phyloP scores from a whole-genome alignment of 2,113 vertebrate genomes.

The Microcebus murinus region DNA sequence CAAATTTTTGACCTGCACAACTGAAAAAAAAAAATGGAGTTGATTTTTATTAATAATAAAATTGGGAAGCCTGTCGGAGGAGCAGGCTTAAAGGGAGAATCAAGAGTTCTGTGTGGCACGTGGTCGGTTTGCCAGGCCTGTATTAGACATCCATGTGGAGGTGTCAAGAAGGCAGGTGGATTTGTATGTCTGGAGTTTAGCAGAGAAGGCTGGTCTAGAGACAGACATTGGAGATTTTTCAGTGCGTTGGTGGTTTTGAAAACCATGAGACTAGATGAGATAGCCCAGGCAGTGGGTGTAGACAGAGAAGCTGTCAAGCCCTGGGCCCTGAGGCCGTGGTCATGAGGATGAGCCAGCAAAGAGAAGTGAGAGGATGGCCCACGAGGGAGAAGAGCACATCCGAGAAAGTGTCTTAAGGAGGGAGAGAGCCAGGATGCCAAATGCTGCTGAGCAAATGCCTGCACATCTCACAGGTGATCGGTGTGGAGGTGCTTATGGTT shows the following conservation, averaged over 20 bases:
- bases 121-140: background rate
- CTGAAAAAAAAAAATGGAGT: background rate
- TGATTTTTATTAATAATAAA: background rate
- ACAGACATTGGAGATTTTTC: background rate
- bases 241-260: background rate
- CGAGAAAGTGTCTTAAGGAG: background rate
- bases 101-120: background rate
- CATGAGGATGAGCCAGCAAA: rapidly evolving
- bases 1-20: background rate
- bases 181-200: background rate
- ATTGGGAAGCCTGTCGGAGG: background rate
- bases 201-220: background rate
- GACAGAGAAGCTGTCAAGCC: background rate
- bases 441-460: background rate
- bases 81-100: background rate
- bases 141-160: background rate
- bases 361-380: background rate
- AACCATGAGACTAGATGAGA: background rate
- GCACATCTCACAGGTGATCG: background rate
- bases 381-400: background rate
- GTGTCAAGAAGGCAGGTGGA: background rate
- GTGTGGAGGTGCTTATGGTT: background rate
- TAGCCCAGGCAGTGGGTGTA: background rate
- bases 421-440: background rate
- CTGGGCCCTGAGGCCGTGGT: background rate